A percentile compares a stretch with the other conserved stretches of the same genome.
Evolutionary conservation across 2,888 invertebrate genomes (phyloP).

Genomic region (Athalia circularis): DNA sequence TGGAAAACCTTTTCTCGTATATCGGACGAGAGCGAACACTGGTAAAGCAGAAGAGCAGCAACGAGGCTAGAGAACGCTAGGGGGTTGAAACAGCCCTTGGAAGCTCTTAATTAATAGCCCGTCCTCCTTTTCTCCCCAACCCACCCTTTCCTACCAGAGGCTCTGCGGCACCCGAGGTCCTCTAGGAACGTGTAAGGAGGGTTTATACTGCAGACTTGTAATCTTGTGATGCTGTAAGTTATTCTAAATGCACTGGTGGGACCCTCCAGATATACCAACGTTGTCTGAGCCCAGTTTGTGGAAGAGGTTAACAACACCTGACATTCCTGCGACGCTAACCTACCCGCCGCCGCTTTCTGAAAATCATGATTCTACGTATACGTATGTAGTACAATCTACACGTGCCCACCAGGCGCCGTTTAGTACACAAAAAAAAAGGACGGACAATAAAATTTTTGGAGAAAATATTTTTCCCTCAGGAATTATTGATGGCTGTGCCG

Average conservation of each 20-base stretch:
- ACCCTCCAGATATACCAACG: constrained; percentile 33
- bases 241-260: constrained; percentile 69
- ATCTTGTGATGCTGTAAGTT: constrained; percentile 72
- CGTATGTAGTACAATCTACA: no score
- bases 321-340: constrained; percentile 50
- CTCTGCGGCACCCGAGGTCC: constrained; percentile 22
- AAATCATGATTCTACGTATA: neutral
- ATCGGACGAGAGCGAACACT: constrained; percentile 11
- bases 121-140: constrained; percentile 30
- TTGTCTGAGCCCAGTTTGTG: constrained; percentile 32
- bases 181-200: constrained; percentile 60
- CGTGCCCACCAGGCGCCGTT: no score
- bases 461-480: no score
- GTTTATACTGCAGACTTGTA: constrained; percentile 72
- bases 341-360: constrained; percentile 39
- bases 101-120: constrained; percentile 44
- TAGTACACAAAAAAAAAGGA: no score
- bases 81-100: constrained; percentile 41
- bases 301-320: constrained; percentile 53
- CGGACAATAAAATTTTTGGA: no score
- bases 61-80: constrained; percentile 28
- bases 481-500: no score
- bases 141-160: constrained; percentile 32
- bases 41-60: constrained; percentile 18
- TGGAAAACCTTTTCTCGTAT: constrained; percentile 10